Base-by-base conservation (phyloP, 1,140 invertebrate species). In the Luehdorfia chinensis region DNA sequence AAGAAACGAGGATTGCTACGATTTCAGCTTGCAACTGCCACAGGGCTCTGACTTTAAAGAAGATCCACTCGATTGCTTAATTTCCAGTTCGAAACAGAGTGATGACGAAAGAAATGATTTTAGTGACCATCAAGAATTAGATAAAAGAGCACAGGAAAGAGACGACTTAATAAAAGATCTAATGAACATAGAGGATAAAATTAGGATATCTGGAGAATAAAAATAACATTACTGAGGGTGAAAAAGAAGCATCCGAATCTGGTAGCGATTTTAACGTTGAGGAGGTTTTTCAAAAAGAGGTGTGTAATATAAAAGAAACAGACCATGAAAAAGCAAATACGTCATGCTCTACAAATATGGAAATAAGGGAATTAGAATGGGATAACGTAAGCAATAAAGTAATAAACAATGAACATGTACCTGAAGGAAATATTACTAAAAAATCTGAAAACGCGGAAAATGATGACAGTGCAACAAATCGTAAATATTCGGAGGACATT, bases 81-180 rank as follows among this genome's bases (percentile, higher is more conserved):
- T 86, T 49, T 61, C 76, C 4, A 75, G 75, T 6, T 63, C 79
- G 5, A 84, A 81, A 55, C 55, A 59, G 30, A 67, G 34, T 32
- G 52, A 62, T 34, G 65, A 64, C 14, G 68, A 68, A n/a, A 59
- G 45, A 23, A 63, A 50, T 27, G 15, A 30, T 15, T 70, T 44
- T 44, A 60, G 64, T 27, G 59, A 66, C 7, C 53, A 49, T 23
- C 39, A 52, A 5, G 57, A 72, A n/a, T 53, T 66, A 18, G 65
- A 72, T 2, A 69, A 69, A 49, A 58, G 53, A 45, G 55, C 60
- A 30, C 55, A 71, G 32, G 79, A 79, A 46, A 64, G 69, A 50
- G 74, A 78, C 30, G 76, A 83, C 59, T 80, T 86, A 9, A 86
- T 85, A 45, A 76, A 80, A 59, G 79, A 84, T 55, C 55, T 84